Conservation (phyloP, 2,113 vertebrate species). For the Pangasianodon gigas region DNA sequence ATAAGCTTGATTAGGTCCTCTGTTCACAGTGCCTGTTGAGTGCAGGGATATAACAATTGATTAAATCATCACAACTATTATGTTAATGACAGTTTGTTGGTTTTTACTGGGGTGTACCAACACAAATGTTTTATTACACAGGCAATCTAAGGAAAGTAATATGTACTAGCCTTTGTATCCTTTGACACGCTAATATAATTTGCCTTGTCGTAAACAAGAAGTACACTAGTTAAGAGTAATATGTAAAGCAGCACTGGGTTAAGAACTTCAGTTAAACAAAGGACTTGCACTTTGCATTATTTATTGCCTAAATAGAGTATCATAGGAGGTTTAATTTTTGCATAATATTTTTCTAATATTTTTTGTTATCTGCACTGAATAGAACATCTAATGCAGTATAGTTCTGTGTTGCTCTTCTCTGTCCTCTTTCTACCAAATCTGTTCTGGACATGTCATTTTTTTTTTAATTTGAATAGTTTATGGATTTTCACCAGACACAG, state of each 20-base stretch:
- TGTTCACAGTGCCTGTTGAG: background rate
- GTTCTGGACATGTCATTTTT: conserved; percentile 25
- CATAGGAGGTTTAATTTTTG: background rate
- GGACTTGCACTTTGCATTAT: conserved; percentile 18
- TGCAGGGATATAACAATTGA: background rate
- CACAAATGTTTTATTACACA: background rate
- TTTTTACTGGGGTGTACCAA: background rate
- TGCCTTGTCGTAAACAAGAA: background rate
- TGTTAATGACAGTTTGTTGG: background rate
- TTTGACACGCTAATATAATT: background rate
- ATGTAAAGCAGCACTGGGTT: background rate
- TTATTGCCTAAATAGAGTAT: background rate
- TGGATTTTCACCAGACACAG: conserved; percentile 65
- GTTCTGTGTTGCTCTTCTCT: background rate
- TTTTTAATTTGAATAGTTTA: conserved; percentile 66
- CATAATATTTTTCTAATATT: background rate
- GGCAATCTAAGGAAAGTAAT: background rate
- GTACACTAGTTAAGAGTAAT: background rate
- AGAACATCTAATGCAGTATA: too few relatives aligned
- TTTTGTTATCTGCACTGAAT: background rate
- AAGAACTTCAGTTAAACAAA: conserved; percentile 5
- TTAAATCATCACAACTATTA: background rate
- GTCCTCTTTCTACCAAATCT: conserved; percentile 1
- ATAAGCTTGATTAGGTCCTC: background rate
- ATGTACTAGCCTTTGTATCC: background rate